These are phyloP conservation scores for Daphoenositta chrysoptera DNA, from an alignment of 2,113 vertebrate species.

Conservation along the genomic window DNA sequence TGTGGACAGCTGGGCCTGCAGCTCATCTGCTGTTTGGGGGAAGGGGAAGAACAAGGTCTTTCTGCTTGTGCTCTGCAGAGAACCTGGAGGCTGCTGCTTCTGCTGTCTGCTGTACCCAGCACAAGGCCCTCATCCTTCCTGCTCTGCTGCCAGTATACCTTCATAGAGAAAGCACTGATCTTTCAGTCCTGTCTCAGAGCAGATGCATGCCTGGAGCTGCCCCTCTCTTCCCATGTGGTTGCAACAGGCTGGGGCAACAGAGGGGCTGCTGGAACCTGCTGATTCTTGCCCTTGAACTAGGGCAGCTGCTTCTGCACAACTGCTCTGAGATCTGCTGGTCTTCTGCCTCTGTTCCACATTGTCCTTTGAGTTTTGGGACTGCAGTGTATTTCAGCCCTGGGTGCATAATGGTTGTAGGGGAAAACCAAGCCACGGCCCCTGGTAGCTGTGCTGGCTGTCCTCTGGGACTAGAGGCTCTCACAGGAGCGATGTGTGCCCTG, in stretches of 20 bases:
- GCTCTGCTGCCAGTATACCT: background rate
- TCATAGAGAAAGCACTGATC: background rate
- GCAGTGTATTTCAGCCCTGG: background rate
- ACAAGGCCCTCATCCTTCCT: background rate
- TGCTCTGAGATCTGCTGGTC: background rate
- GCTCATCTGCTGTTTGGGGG: background rate
- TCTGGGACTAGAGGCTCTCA: background rate
- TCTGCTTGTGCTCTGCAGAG: background rate
- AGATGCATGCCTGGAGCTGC: rapidly evolving
- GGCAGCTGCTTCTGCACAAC: background rate
- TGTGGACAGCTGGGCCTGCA: slow-evolving; percentile 7
- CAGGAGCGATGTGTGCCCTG: background rate
- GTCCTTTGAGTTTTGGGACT: background rate
- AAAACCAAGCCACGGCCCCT: background rate
- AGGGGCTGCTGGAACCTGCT: background rate
- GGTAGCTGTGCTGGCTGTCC: background rate
- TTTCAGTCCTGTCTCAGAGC: background rate
- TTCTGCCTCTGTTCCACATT: background rate
- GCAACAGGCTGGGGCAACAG: background rate
- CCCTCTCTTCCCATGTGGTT: background rate
- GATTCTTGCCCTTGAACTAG: background rate
- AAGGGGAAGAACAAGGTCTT: background rate
- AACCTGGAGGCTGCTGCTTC: background rate
- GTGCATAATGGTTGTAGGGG: rapidly evolving
- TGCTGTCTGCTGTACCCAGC: background rate